Evolutionary conservation across 2,888 invertebrate genomes (phyloP).

Genomic region (Leucoptera coffeella): DNA sequence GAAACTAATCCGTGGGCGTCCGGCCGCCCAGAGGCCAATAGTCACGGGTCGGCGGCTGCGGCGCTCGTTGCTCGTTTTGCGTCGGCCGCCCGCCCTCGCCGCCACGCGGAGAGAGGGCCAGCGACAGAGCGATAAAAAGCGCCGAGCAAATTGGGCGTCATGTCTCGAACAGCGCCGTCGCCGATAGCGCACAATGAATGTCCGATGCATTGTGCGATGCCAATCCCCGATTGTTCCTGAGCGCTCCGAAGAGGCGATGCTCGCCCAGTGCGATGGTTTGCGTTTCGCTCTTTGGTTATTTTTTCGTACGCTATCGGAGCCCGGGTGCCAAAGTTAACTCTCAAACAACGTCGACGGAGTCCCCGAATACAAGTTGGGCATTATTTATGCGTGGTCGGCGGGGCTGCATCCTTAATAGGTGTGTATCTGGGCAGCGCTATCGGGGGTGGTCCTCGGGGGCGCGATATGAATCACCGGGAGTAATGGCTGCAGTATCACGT

Average conservation of each 20-base stretch:
- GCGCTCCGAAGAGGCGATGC: no score
- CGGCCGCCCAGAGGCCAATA: background rate
- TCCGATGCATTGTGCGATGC: constrained; percentile 38
- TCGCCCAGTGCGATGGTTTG: constrained; percentile 19
- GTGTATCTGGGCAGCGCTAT: constrained; percentile 23
- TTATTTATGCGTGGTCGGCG: constrained; percentile 18
- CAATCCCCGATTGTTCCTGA: constrained; percentile 38
- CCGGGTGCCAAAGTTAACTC: constrained; percentile 10
- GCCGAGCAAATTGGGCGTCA: constrained; percentile 47
- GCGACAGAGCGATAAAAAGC: constrained; percentile 35
- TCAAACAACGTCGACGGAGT: no score
- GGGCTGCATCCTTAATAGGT: constrained; percentile 28
- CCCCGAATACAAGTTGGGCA: constrained; percentile 13
- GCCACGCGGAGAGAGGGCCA: constrained; percentile 33
- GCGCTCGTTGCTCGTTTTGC: constrained; percentile 37
- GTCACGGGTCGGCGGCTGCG: constrained; percentile 4
- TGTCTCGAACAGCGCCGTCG: constrained; percentile 47
- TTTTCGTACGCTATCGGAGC: constrained; percentile 14
- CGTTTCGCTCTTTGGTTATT: constrained; percentile 10
- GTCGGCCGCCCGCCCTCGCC: constrained; percentile 20
- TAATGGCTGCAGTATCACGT: constrained; percentile 53
- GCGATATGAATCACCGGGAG: constrained; percentile 30
- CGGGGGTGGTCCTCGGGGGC: constrained; percentile 15
- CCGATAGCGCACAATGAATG: constrained; percentile 49
- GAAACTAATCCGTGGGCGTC: background rate